Evolutionary conservation across 2,113 vertebrate genomes (phyloP).

Genomic region (Calidris pygmaea): DNA sequence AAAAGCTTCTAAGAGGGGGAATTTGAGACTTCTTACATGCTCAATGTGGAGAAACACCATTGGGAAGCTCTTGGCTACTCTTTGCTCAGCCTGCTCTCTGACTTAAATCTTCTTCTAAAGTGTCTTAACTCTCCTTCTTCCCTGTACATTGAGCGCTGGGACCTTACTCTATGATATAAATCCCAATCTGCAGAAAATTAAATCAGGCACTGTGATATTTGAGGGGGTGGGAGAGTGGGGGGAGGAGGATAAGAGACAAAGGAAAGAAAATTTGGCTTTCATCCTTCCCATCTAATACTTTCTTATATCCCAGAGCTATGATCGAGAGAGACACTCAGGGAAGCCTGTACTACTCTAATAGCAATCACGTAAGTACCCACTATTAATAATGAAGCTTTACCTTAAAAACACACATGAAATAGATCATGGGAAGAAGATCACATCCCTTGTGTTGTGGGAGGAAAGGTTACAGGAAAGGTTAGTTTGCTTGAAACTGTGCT

Average conservation of each 20-base stretch:
- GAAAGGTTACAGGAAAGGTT: neutral
- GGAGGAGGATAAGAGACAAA: neutral
- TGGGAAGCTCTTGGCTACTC: neutral
- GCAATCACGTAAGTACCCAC: accelerated
- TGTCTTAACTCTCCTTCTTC: neutral
- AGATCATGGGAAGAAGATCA: neutral
- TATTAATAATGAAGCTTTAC: neutral
- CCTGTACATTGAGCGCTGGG: neutral
- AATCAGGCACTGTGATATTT: neutral
- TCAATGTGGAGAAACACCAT: neutral
- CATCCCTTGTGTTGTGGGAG: neutral
- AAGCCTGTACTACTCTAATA: neutral
- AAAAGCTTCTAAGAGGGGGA: neutral
- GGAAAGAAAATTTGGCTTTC: neutral
- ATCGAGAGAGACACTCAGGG: neutral
- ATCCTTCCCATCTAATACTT: neutral
- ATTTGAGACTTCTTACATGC: neutral
- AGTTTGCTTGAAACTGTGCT: neutral
- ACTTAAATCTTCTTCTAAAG: neutral
- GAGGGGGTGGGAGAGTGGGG: too few relatives aligned
- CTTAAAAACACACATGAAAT: neutral
- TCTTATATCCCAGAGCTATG: neutral
- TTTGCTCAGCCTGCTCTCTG: neutral
- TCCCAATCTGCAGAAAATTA: neutral
- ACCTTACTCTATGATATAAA: neutral